phyloP scores from a whole-genome alignment of 2,113 vertebrate species.

The Lontra canadensis region DNA sequence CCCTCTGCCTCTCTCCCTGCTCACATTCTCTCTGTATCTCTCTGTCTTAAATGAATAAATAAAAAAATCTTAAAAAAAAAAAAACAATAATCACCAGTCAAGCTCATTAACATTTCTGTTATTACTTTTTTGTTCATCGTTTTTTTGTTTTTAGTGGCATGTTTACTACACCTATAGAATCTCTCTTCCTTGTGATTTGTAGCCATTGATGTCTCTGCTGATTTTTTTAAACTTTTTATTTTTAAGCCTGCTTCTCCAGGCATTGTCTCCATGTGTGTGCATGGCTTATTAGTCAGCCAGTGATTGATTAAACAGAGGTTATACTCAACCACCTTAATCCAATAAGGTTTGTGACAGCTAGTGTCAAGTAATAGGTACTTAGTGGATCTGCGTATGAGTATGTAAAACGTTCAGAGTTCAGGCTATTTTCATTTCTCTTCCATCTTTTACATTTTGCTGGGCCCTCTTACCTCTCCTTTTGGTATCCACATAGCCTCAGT shows the following conservation, averaged over 20 bases:
- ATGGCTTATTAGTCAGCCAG: neutral
- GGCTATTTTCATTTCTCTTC: neutral
- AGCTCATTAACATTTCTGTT: neutral
- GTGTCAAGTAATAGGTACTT: neutral
- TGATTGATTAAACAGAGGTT: neutral
- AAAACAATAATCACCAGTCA: neutral
- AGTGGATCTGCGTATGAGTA: neutral
- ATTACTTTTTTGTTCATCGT: neutral
- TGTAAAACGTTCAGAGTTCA: neutral
- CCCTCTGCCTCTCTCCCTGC: too few relatives aligned
- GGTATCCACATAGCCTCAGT: neutral
- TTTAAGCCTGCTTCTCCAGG: neutral
- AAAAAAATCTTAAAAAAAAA: too few relatives aligned
- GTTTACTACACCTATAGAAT: neutral
- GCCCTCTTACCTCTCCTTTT: neutral
- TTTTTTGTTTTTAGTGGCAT: constrained; percentile 8
- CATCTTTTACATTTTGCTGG: neutral
- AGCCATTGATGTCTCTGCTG: neutral
- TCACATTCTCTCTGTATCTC: too few relatives aligned
- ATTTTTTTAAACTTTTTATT: constrained; percentile 13
- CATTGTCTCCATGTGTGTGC: neutral
- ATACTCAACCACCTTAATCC: neutral
- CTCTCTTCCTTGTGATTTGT: neutral
- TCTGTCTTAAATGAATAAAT: too few relatives aligned
- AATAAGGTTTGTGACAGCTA: neutral